phyloP scores from a whole-genome alignment of 2,888 invertebrate species.

The Anticlea derivata region DNA sequence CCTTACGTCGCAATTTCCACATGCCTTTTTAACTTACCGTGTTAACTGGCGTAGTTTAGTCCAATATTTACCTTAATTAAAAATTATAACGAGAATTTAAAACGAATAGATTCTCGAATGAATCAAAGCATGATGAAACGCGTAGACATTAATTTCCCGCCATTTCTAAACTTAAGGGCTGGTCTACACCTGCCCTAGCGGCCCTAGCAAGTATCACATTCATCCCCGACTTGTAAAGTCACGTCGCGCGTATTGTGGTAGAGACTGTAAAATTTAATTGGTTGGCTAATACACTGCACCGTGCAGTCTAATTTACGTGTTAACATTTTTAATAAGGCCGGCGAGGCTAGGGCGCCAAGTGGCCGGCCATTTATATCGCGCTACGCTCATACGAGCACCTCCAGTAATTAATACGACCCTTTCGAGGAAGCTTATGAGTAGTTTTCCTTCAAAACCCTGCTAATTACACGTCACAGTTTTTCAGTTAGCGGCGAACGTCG shows the following conservation, averaged over 20 bases:
- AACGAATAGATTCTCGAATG: conserved; percentile 44
- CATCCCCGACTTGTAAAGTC: conserved; percentile 58
- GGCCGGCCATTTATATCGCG: conserved; percentile 77
- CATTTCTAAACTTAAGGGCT: conserved; percentile 44
- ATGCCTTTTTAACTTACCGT: conserved; percentile 77
- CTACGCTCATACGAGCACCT: conserved; percentile 72
- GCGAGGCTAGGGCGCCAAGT: conserved; percentile 78
- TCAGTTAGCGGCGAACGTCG: conserved; percentile 43
- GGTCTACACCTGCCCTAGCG: conserved; percentile 41
- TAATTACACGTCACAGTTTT: conserved; percentile 74
- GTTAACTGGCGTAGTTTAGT: conserved; percentile 65
- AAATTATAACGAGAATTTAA: conserved; percentile 46
- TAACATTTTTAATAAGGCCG: conserved; percentile 83
- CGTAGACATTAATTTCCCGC: conserved; percentile 34
- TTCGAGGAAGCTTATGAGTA: conserved; percentile 82
- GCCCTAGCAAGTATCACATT: conserved; percentile 42
- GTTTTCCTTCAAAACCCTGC: conserved; percentile 77
- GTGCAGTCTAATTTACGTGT: conserved; percentile 81
- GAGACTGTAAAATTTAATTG: conserved; percentile 78
- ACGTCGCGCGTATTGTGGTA: conserved; percentile 62
- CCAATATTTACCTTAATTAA: conserved; percentile 69
- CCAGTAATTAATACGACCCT: conserved; percentile 80
- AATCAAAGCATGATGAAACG: conserved; percentile 53
- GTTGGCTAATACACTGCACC: conserved; percentile 76
- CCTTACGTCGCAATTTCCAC: conserved; percentile 80